A percentile compares a stretch with the other conserved stretches of the same genome.
phyloP scores from a whole-genome alignment of 2,797 vertebrate species.

The Gobionotothen gibberifrons region DNA sequence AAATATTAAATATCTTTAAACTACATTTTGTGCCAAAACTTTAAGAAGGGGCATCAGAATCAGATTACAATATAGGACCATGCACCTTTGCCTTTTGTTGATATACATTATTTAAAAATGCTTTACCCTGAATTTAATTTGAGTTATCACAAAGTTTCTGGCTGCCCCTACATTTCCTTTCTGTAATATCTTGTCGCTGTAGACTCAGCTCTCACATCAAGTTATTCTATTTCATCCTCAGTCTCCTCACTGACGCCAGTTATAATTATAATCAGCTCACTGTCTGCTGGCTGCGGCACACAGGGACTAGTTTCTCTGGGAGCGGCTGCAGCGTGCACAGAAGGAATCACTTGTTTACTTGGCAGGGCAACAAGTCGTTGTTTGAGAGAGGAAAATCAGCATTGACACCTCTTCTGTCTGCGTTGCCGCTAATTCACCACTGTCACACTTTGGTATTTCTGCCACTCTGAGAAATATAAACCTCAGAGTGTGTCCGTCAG shows the following conservation, averaged over 20 bases:
- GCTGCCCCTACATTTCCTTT: background rate
- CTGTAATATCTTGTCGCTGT: background rate
- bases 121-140: background rate
- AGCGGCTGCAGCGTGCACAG: background rate
- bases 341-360: conserved; percentile 7
- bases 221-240: background rate
- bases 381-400: conserved; percentile 4
- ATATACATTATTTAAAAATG: background rate
- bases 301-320: background rate
- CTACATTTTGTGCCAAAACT: background rate
- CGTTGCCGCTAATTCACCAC: background rate
- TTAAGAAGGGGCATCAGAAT: background rate
- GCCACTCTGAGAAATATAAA: conserved; percentile 61
- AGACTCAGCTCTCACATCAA: background rate
- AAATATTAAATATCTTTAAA: background rate
- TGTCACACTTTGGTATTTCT: conserved; percentile 50
- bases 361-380: conserved; percentile 15
- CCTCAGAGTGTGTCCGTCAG: conserved; percentile 50
- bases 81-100: background rate
- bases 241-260: conserved; percentile 15
- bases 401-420: conserved; percentile 32
- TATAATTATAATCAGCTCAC: conserved; percentile 9
- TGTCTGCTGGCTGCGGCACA: conserved; percentile 4
- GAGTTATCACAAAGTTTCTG: too few relatives aligned
- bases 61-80: background rate